These are phyloP conservation scores for Delichon dasypus DNA, from an alignment of 2,797 vertebrate genomes.

Conservation along the genomic window DNA sequence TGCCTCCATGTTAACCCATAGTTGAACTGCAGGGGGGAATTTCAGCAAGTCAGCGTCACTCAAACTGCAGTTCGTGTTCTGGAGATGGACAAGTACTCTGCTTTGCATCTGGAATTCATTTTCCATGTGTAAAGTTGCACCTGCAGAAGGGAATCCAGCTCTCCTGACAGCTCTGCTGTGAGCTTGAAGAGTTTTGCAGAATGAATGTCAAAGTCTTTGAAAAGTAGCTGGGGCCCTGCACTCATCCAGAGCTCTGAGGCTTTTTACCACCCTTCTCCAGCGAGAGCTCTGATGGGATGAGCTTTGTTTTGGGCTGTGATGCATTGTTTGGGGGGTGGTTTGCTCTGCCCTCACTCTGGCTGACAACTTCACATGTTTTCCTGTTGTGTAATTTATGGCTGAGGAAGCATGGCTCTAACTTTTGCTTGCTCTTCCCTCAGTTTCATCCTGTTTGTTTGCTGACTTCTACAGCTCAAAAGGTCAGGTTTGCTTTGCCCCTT, in stretches of 20 bases:
- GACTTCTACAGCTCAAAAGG: not conserved
- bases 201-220: not conserved
- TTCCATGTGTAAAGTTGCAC: constrained; percentile 33
- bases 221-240: not conserved
- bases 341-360: not conserved
- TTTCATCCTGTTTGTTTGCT: not conserved
- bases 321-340: not conserved
- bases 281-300: not conserved
- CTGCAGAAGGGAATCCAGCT: constrained; percentile 15
- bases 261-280: not conserved
- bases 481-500: not conserved
- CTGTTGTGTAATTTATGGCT: not conserved
- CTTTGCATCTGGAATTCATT: constrained; percentile 34
- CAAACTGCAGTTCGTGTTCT: not conserved
- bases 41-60: not conserved
- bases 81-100: not conserved
- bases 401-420: not conserved
- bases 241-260: not conserved
- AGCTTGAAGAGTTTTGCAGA: not conserved
- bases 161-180: not conserved
- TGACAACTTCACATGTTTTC: not conserved
- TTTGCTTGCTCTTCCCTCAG: not conserved
- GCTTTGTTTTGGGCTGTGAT: not conserved
- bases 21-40: constrained; percentile 12
- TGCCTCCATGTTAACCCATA: not conserved